These are phyloP conservation scores for Ypsolopha sequella DNA, from an alignment of 2,888 invertebrate species.

Conservation along the genomic window DNA sequence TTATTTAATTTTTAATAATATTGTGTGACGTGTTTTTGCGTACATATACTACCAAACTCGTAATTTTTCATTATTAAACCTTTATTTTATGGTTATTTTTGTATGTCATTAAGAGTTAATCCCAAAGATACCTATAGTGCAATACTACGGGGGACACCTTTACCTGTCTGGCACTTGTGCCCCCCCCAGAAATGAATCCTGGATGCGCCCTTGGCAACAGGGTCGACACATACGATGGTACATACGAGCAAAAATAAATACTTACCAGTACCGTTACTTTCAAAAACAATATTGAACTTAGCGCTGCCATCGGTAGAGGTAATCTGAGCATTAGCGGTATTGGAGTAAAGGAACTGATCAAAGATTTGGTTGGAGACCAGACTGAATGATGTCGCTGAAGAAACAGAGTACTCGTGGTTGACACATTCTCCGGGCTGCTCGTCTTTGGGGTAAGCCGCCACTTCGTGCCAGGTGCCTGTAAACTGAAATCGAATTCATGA, in stretches of 20 bases:
- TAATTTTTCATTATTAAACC: too few relatives aligned
- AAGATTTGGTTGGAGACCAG: conserved; percentile 26
- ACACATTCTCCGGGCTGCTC: conserved; percentile 37
- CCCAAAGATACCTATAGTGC: too few relatives aligned
- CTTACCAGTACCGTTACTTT: conserved; percentile 20
- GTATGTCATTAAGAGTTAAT: too few relatives aligned
- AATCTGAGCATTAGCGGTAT: conserved; percentile 20
- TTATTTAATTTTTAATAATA: too few relatives aligned
- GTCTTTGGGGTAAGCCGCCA: conserved; percentile 37
- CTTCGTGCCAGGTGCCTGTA: conserved; percentile 37
- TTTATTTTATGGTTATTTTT: too few relatives aligned
- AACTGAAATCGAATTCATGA: conserved; percentile 25
- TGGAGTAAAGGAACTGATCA: conserved; percentile 20
- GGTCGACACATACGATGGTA: too few relatives aligned
- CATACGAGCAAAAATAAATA: background rate
- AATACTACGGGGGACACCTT: too few relatives aligned
- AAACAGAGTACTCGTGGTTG: conserved; percentile 22
- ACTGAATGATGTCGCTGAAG: conserved; percentile 12
- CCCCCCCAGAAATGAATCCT: too few relatives aligned
- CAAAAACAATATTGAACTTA: conserved; percentile 27
- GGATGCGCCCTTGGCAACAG: too few relatives aligned
- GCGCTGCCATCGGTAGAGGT: conserved; percentile 25
- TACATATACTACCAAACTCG: too few relatives aligned
- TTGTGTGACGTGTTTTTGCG: too few relatives aligned
- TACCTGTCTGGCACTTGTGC: too few relatives aligned